phyloP scores from a whole-genome alignment of 2,888 invertebrate genomes.

The Mythimna albipuncta region DNA sequence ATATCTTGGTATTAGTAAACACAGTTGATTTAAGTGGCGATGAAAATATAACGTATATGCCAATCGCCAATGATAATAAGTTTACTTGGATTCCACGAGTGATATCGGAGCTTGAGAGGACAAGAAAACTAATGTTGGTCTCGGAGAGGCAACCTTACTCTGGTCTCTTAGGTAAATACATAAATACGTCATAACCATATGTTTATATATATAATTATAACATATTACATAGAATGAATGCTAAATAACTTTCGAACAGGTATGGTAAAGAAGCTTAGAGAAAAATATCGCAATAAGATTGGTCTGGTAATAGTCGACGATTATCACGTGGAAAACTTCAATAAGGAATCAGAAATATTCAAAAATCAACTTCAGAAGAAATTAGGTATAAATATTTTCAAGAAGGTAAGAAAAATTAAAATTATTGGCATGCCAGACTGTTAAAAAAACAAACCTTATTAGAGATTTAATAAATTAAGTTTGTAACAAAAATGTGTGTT shows the following conservation, averaged over 20 bases:
- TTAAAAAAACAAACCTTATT: not conserved
- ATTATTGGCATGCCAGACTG: not conserved
- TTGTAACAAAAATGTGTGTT: slow-evolving; percentile 20
- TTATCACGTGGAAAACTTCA: slow-evolving; percentile 85
- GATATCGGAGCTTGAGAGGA: slow-evolving; percentile 67
- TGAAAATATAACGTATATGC: slow-evolving; percentile 64
- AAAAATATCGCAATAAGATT: slow-evolving; percentile 87
- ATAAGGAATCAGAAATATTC: slow-evolving; percentile 84
- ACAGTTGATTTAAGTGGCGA: slow-evolving; percentile 48
- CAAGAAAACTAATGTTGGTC: slow-evolving; percentile 71
- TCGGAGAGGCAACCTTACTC: slow-evolving; percentile 74
- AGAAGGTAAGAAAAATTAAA: slow-evolving; percentile 66
- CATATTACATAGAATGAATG: too few relatives aligned
- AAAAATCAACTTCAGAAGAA: slow-evolving; percentile 90
- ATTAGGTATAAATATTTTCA: slow-evolving; percentile 92
- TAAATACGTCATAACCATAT: too few relatives aligned
- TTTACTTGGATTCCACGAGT: slow-evolving; percentile 73
- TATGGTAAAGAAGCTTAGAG: slow-evolving; percentile 92
- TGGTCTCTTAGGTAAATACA: slow-evolving; percentile 72
- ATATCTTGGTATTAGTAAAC: slow-evolving; percentile 70
- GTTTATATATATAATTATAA: too few relatives aligned
- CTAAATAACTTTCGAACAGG: slow-evolving; percentile 80
- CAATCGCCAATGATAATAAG: slow-evolving; percentile 69
- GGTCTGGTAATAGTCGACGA: slow-evolving; percentile 87
- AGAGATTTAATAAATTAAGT: not conserved